Base-by-base conservation (phyloP, 2,797 vertebrate species). In the Epinephelus coioides region DNA sequence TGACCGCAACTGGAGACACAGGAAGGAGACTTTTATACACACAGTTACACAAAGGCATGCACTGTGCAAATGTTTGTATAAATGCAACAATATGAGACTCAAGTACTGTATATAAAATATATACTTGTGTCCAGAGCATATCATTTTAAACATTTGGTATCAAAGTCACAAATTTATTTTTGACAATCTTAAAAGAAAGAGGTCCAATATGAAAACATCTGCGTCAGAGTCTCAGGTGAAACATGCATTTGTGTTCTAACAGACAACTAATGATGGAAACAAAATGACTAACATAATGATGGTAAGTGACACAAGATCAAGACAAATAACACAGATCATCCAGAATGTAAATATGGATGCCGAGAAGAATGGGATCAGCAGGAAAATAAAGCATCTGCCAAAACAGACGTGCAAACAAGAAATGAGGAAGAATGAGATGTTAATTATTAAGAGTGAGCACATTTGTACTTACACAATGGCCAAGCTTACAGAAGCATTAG, bases 401-500 rank as follows among this genome's bases (percentile, higher is more conserved):
- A 76, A 86, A 49, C 44, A 85, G 44, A 84, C 10, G 1, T 76
- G 60, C 63, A 63, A 85, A 83, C 34, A 64, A 63, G 27, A 76
- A 84, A 75, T 3, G 30, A 63, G 40, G 25, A 60, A 74, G 68
- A 79, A 76, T 69, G 81, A 83, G n/a, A 55, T 44, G 78, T 76
- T 86, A 82, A 88, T 87, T 81, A 76, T 73, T 76, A 84, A 85
- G 86, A 91, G 43, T 51, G 74, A 93, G 86, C 79, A 83, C 67
- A 59, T 40, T 89, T 88, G 74, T 96, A 99, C 98, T 99, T 98
- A 99, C 98, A 97, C 98, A 99, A 93, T 98, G 97, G 95, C 98
- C 98, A 95, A 99, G 97, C 98, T 99, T 96, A 95, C 86, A 96
- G 94, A 95, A 90, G 97, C 97, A 95, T 91, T 94, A 93, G 76